Percentiles rank a stretch among this genome's conserved stretches.
phyloP scores from a whole-genome alignment of 1,140 invertebrate species.

The Frieseomelitta varia region DNA sequence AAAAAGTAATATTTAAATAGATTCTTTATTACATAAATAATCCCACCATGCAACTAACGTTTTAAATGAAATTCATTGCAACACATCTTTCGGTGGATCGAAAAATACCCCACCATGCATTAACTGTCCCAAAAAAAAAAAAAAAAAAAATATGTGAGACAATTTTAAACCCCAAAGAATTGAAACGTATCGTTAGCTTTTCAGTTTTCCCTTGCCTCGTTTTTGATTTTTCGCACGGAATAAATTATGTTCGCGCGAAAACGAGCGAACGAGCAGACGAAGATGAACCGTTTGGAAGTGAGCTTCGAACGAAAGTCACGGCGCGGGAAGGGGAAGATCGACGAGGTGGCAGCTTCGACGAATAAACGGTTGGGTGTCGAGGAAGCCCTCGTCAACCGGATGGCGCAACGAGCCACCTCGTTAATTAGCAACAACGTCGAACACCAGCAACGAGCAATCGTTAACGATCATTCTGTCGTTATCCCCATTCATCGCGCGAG shows the following conservation, averaged over 20 bases:
- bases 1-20: no score
- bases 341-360: constrained; percentile 12
- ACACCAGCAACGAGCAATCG: constrained; percentile 1
- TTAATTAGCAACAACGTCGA: constrained; percentile 7
- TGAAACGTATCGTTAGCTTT: no score
- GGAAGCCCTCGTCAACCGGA: background rate
- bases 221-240: background rate
- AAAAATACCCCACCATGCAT: no score
- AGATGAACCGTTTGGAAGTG: background rate
- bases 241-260: background rate
- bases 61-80: no score
- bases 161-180: no score
- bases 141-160: no score
- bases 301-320: background rate
- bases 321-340: background rate
- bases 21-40: no score
- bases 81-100: no score
- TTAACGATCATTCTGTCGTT: background rate
- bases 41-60: no score
- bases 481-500: no score
- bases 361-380: constrained; percentile 3
- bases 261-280: no score
- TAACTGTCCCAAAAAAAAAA: no score
- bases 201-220: background rate
- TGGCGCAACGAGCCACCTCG: background rate